Base-by-base conservation (phyloP, 2,113 vertebrate genomes). In the Empidonax alnorum region DNA sequence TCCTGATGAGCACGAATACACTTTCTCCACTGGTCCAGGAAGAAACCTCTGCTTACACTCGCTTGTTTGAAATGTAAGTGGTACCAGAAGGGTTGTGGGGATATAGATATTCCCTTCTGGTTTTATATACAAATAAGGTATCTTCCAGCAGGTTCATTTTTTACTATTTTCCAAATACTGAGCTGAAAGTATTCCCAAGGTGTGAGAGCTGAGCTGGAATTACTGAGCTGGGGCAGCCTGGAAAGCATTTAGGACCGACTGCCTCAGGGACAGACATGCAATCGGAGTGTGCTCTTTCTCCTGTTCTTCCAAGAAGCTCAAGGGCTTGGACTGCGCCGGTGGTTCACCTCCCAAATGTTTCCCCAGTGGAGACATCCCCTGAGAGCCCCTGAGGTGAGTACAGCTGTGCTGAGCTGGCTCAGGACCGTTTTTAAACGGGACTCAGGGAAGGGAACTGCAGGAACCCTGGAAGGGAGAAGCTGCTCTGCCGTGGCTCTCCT, bases 231-330 rank as follows among this genome's bases (percentile, higher is more conserved):
- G 28, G n/a, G 13, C 44, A 42, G 35, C 35, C 33, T 63, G 28
- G 8, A 33, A 42, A 49, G 30, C 28, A 7, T 44, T 81, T 27
- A 35, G 75, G 47, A 23, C 14, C 1, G 3, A 7, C 55, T 41
- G 28, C 47, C 25, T 25, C 13, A 28, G 63, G 53, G 30, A 39
- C 44, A 49, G 33, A 24, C 44, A 9, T 1, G 15, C 28, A 28
- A 1, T 7, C n/a, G 14, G 0, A 0, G 16, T 6, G 47, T 22
- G n/a, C 62, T 67, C 12, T 0, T 23, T 3, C 46, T 25, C 5
- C 1, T 6, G 61, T 9, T 19, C 66, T 78, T 69, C 12, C 56
- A 56, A 30, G 37, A 19, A 1, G 24, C 42, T 47, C 52, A 20
- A 31, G 56, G 16, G 50, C 50, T 52, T 58, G 50, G 28, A 2